Conservation (phyloP, 2,888 invertebrate species). For the Dromius quadrimaculatus region DNA sequence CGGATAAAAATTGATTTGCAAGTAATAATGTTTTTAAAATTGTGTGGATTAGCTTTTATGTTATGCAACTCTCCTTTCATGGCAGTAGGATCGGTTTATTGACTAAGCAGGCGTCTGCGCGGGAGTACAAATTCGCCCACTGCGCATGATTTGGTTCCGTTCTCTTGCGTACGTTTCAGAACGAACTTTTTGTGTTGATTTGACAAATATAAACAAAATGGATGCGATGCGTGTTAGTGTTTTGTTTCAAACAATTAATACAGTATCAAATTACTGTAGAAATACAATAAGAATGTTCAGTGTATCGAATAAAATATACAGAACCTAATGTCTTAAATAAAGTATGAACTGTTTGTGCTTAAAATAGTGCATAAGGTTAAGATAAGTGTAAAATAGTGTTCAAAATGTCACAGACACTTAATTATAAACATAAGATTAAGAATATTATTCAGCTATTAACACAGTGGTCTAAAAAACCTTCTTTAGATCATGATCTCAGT, state of each 20-base stretch:
- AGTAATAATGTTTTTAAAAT: too few species aligned
- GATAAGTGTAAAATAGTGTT: not conserved
- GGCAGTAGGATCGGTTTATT: conserved; percentile 40
- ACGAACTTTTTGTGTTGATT: conserved; percentile 7
- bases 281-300: not conserved
- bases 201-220: conserved; percentile 32
- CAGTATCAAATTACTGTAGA: not conserved
- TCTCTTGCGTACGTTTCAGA: not conserved
- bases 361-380: conserved; percentile 31
- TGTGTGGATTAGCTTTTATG: conserved; percentile 14
- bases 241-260: conserved; percentile 18
- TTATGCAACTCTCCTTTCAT: conserved; percentile 34
- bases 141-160: conserved; percentile 15
- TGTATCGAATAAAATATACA: not conserved
- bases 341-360: conserved; percentile 5
- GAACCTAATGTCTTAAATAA: not conserved
- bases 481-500: conserved; percentile 60
- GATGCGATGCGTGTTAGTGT: conserved; percentile 7
- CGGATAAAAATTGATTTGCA: too few species aligned
- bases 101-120: conserved; percentile 28
- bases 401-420: conserved; percentile 15
- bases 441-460: conserved; percentile 57
- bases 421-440: not conserved
- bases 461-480: conserved; percentile 61
- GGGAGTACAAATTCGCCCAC: not conserved